These are phyloP conservation scores for Drosophila rellima DNA, from an alignment of 2,888 invertebrate species.

Conservation along the genomic window DNA sequence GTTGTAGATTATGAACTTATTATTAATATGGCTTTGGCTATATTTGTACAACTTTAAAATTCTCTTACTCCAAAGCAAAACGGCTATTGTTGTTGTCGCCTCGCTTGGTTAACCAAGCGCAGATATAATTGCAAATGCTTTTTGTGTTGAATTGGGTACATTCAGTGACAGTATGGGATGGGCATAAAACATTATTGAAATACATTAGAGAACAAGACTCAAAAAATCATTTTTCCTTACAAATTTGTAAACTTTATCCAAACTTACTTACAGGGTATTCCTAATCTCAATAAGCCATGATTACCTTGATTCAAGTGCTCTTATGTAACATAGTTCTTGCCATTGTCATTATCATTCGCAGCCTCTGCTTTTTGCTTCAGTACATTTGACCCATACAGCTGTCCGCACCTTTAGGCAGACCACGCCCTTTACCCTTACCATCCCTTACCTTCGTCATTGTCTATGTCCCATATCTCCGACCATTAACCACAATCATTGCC, in stretches of 20 bases:
- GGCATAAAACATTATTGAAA: background rate
- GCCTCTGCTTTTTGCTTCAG: background rate
- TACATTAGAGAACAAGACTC: background rate
- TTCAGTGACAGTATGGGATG: too few relatives aligned
- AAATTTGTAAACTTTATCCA: background rate
- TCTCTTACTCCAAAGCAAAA: background rate
- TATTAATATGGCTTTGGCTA: background rate
- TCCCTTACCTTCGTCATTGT: background rate
- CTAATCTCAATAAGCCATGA: background rate
- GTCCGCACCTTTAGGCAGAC: background rate
- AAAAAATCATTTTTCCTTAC: background rate
- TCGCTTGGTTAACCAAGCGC: background rate
- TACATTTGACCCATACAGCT: slow-evolving; percentile 9
- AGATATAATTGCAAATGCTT: background rate
- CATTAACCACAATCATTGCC: slow-evolving; percentile 53
- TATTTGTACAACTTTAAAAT: background rate
- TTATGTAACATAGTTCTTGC: background rate
- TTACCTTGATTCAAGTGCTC: background rate
- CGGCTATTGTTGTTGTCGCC: background rate
- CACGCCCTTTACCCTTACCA: background rate
- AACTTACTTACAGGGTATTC: background rate
- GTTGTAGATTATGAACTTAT: too few relatives aligned
- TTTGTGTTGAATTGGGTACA: background rate
- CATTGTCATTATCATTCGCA: slow-evolving; percentile 13
- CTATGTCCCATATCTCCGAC: slow-evolving; percentile 37